phyloP scores from a whole-genome alignment of 2,113 vertebrate species.

The Tachuris rubrigastra region DNA sequence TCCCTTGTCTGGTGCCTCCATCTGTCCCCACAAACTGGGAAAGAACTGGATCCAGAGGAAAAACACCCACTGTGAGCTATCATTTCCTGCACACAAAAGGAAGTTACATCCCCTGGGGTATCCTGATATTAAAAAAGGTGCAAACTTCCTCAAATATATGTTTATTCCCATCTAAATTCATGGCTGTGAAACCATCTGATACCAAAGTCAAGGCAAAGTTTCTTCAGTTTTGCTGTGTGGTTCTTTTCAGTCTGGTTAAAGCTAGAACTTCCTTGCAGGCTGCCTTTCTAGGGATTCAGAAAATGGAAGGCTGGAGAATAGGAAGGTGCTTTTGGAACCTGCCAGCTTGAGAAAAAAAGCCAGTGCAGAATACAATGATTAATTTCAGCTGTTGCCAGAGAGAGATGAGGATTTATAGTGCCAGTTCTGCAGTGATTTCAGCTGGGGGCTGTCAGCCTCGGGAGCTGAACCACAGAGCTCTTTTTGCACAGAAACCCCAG shows the following conservation, averaged over 20 bases:
- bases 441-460: neutral
- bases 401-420: neutral
- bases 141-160: neutral
- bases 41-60: neutral
- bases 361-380: neutral
- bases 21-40: neutral
- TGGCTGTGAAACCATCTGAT: neutral
- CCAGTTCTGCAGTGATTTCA: neutral
- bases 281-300: neutral
- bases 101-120: neutral
- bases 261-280: neutral
- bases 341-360: neutral
- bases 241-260: neutral
- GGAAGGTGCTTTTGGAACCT: neutral
- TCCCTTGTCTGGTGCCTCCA: neutral
- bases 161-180: neutral
- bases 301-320: neutral
- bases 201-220: neutral
- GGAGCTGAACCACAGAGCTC: neutral
- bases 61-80: neutral
- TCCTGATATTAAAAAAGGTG: neutral
- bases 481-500: conserved; percentile 43
- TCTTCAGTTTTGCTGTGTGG: neutral
- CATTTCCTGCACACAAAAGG: neutral
- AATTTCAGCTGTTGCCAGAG: neutral